Conservation (phyloP, 2,113 vertebrate species). For the Nicator chloris region DNA sequence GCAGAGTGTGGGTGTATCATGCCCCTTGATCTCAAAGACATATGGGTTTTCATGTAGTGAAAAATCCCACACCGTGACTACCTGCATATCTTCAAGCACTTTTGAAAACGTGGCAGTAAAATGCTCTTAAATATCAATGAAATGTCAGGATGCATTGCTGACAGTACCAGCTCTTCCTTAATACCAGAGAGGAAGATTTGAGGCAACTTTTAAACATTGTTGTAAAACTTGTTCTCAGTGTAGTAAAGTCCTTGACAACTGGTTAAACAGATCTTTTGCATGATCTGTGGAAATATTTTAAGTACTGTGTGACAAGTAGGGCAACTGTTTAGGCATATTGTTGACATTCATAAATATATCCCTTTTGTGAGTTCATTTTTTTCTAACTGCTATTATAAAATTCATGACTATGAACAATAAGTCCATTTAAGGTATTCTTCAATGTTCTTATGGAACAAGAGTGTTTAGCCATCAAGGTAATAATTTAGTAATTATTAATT, state of each 20-base stretch:
- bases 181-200: background rate
- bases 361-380: background rate
- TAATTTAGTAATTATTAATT: background rate
- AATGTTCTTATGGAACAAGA: background rate
- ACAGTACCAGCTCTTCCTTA: background rate
- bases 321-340: background rate
- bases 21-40: background rate
- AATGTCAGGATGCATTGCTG: background rate
- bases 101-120: background rate
- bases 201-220: background rate
- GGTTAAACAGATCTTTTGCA: background rate
- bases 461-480: background rate
- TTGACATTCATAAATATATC: background rate
- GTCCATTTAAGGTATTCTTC: background rate
- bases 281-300: background rate
- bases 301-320: background rate
- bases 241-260: background rate
- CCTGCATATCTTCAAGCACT: background rate
- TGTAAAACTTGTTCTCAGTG: background rate
- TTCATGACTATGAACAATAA: background rate
- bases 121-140: background rate
- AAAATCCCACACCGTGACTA: background rate
- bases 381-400: background rate
- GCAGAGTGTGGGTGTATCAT: fast-evolving
- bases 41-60: background rate